Conservation (phyloP, 2,797 vertebrate species). For the Megalops cyprinoides region DNA sequence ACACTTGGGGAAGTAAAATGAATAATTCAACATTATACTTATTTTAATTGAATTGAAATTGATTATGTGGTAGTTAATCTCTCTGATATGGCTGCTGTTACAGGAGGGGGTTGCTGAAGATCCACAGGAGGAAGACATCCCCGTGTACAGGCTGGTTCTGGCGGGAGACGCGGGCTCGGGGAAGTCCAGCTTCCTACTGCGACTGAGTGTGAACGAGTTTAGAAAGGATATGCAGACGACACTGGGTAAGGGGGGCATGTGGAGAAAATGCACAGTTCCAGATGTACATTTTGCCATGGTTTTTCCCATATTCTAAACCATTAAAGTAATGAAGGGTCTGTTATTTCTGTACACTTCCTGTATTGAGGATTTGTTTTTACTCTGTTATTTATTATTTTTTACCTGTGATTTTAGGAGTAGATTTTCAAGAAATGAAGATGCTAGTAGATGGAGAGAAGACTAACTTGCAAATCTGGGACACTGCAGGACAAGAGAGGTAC, state of each 20-base stretch:
- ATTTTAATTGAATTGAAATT: too few relatives aligned
- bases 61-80: too few relatives aligned
- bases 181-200: constrained; percentile 56
- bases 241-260: constrained; percentile 59
- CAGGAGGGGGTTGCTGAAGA: too few relatives aligned
- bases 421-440: constrained; percentile 81
- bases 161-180: constrained; percentile 29
- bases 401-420: constrained; percentile 65
- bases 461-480: constrained; percentile 79
- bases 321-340: too few relatives aligned
- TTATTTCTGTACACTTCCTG: not conserved
- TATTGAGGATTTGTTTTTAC: not conserved
- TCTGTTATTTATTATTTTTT: not conserved
- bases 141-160: constrained; percentile 64
- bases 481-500: constrained; percentile 79
- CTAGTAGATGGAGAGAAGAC: constrained; percentile 76
- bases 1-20: too few relatives aligned
- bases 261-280: too few relatives aligned
- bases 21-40: too few relatives aligned
- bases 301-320: too few relatives aligned
- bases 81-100: too few relatives aligned
- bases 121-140: constrained; percentile 44
- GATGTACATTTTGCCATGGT: too few relatives aligned
- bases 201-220: constrained; percentile 46
- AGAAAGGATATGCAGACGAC: constrained; percentile 68